Base-by-base conservation (phyloP, 37 sponge, comb jelly and placozoan genomes). In the Amphimedon queenslandica region DNA sequence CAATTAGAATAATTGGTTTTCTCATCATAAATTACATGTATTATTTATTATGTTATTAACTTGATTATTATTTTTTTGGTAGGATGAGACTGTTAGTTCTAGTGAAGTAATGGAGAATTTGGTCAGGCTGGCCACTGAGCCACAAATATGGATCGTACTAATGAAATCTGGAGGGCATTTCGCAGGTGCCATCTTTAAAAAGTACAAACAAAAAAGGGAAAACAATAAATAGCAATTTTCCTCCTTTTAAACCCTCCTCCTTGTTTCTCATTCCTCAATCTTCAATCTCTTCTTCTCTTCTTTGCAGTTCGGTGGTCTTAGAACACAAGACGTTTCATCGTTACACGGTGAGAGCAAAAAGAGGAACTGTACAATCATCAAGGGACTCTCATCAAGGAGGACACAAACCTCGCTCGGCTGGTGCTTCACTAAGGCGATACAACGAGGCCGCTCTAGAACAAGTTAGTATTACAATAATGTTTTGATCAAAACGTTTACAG, bases 251-350 rank as follows among this genome's bases (percentile, higher is more conserved):
- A n/a, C n/a, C n/a, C n/a, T n/a, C n/a, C n/a, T n/a, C n/a, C n/a
- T n/a, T n/a, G n/a, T n/a, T n/a, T n/a, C n/a, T n/a, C n/a, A n/a
- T n/a, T 20, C 55, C 20, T 21, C 13, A 10, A 29, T 11, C 24
- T 31, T n/a, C 64, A 10, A 21, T 35, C 8, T 33, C 8, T 35
- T 33, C 18, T 33, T 28, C 35, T 11, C 38, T 66, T 1, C 37
- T 20, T 37, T 71, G 28, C 63, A 85, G 91, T 24, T 16, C 57
- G 25, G 43, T 27, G 25, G 70, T 83, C 4, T 27, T 87, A 29
- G 80, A 58, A n/a, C 97, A 96, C 77, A 96, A 96, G 86, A 96
- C 97, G 27, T 96, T 89, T 70, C 97, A 96, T 81, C 90, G 97
- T 29, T 96, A 96, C 79, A 90, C 91, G 21, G 94, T 93, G 55